Base-by-base conservation (phyloP, 1,140 invertebrate species). In the Bombyx mori region DNA sequence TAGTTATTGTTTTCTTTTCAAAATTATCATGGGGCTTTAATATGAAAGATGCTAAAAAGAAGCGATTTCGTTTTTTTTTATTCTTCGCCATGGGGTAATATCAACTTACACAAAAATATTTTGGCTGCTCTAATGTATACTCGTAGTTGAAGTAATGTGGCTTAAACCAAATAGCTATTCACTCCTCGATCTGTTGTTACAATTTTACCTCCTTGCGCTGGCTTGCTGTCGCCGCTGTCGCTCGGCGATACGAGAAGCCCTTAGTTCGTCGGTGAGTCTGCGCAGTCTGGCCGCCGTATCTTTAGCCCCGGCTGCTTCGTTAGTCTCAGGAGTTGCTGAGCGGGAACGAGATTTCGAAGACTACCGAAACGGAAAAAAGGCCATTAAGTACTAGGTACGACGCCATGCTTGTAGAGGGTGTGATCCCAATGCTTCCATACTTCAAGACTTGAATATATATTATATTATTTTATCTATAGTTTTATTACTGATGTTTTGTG, bases 281-380 rank as follows among this genome's bases (percentile, higher is more conserved):
- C 76, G 77, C 54, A 87, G 64, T 3, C 81, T 71, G 47, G 73
- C 66, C 22, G 81, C 77, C 0, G 83, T 80, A 42, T 60, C 63
- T 7, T 60, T 50, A 9, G 22, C 67, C 9, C 66, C 73, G 12
- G 46, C 50, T 44, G 62, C 72, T 8, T 68, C 64, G 10, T 54
- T 53, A 55, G 68, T 76, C 54, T 88, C 85, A 9, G 84, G 84
- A 22, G 84, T 88, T 9, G 71, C 81, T 10, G 86, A 87, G 1
- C 86, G 79, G 7, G 86, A 88, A 5, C 86, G 76, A 0, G 86
- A 88, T 58, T 84, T 86, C 0, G 83, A 87, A 8, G 82, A 85
- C 82, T 85, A 57, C 2, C 44, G n/a, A 18, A 63, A 18, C 8
- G 3, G 8, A 53, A 43, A 43, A n/a, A 4, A 53, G 8, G 9